These are phyloP conservation scores for Danio aesculapii DNA, from an alignment of 2,797 vertebrate species.

Conservation along the genomic window DNA sequence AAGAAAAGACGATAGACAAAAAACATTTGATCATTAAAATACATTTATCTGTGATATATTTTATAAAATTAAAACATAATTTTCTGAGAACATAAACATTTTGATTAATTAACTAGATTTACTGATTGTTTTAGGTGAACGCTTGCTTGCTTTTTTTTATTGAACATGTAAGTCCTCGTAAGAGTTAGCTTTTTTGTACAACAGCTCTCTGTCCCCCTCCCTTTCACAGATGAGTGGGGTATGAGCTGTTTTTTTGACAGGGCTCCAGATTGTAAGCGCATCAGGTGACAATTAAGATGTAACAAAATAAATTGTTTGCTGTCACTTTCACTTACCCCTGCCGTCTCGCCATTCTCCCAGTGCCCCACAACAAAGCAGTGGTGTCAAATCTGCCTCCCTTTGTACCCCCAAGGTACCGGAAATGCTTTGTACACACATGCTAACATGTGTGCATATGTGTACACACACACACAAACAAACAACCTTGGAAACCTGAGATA, in stretches of 20 bases:
- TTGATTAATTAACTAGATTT: not conserved
- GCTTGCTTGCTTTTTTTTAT: not conserved
- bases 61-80: not conserved
- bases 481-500: constrained; percentile 32
- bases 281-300: constrained; percentile 85
- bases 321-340: constrained; percentile 80
- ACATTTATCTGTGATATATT: not conserved
- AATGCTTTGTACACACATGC: constrained; percentile 50
- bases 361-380: constrained; percentile 52
- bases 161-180: not conserved
- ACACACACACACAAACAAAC: constrained; percentile 21
- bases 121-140: not conserved
- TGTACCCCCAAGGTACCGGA: constrained; percentile 64
- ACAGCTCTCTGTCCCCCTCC: constrained; percentile 45
- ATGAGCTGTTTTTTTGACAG: constrained; percentile 68
- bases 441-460: constrained; percentile 2
- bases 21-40: not conserved
- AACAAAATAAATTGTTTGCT: constrained; percentile 81
- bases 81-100: not conserved
- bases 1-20: not conserved
- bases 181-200: not conserved
- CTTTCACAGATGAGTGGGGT: constrained; percentile 52
- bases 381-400: constrained; percentile 50
- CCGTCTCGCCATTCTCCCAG: constrained; percentile 65
- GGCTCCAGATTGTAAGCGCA: constrained; percentile 78